phyloP scores from a whole-genome alignment of 1,140 invertebrate genomes.

The Sinonovacula constricta region DNA sequence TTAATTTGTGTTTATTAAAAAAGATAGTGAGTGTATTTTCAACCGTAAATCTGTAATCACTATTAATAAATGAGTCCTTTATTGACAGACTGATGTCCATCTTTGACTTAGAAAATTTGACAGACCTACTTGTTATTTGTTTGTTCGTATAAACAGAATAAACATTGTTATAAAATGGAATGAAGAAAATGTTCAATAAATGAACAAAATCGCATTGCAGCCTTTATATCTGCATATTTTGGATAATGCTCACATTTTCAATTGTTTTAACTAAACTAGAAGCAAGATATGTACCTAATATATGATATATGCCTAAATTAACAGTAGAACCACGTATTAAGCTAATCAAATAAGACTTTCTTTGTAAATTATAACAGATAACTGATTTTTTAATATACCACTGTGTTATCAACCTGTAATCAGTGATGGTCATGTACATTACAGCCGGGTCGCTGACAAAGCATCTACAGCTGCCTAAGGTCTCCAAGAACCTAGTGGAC shows the following conservation, averaged over 20 bases:
- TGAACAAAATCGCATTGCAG: no score
- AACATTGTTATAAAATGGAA: no score
- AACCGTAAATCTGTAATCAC: background rate
- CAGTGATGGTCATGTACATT: background rate
- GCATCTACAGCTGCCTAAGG: slow-evolving; percentile 21
- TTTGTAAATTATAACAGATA: background rate
- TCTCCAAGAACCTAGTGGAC: slow-evolving; percentile 50
- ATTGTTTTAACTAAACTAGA: no score
- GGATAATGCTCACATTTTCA: no score
- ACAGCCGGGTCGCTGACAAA: background rate
- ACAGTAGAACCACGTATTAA: no score
- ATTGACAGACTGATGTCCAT: background rate
- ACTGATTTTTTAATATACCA: background rate
- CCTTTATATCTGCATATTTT: no score
- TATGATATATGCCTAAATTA: no score
- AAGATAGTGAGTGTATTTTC: background rate
- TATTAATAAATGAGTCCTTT: background rate
- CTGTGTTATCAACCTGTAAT: background rate
- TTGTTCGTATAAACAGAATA: slow-evolving; percentile 15
- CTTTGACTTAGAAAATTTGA: background rate
- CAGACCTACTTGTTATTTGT: background rate
- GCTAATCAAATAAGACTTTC: background rate
- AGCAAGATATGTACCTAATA: no score
- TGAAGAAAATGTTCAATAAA: no score
- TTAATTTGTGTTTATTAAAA: background rate